A percentile compares a stretch with the other conserved stretches of the same genome.
phyloP scores from a whole-genome alignment of 2,888 invertebrate genomes.

The Scaptomyza tumidula region DNA sequence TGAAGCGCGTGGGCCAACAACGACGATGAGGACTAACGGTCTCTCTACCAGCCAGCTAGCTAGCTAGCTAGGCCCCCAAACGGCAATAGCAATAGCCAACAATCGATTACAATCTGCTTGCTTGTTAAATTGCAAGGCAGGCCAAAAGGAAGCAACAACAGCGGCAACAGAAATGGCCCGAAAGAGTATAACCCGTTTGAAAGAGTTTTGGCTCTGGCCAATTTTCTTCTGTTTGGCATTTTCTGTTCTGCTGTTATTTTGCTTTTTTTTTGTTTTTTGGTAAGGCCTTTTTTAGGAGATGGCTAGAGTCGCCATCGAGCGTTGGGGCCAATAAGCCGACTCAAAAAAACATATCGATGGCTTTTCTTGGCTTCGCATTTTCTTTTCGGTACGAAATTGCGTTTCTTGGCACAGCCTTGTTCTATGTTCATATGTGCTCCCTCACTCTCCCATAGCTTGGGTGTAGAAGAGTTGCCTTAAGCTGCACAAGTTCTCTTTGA shows the following conservation, averaged over 20 bases:
- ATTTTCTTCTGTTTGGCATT: conserved; percentile 69
- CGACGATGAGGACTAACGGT: conserved; percentile 48
- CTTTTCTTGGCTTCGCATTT: conserved; percentile 63
- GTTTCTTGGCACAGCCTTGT: conserved; percentile 50
- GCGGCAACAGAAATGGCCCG: conserved; percentile 22
- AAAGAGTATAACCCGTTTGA: conserved; percentile 29
- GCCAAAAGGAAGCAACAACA: conserved; percentile 14
- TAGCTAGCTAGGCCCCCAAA: conserved; percentile 2
- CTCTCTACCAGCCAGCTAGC: background rate
- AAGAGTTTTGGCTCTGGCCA: conserved; percentile 49
- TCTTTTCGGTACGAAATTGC: conserved; percentile 57
- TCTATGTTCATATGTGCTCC: conserved; percentile 5
- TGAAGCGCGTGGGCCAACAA: conserved; percentile 60
- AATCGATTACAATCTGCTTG: conserved; percentile 80
- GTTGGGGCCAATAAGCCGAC: conserved; percentile 48
- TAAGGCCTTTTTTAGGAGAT: conserved; percentile 49
- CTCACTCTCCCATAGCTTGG: conserved; percentile 6
- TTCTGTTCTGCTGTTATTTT: conserved; percentile 23
- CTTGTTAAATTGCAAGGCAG: conserved; percentile 75
- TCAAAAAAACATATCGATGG: conserved; percentile 31
- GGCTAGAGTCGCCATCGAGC: conserved; percentile 13
- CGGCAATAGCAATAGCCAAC: conserved; percentile 37
- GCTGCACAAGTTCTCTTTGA: conserved; percentile 60
- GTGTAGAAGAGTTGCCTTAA: conserved; percentile 47
- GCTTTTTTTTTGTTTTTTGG: conserved; percentile 14